Conservation (phyloP, 2,888 invertebrate genomes). For the Melinaea menophilus region DNA sequence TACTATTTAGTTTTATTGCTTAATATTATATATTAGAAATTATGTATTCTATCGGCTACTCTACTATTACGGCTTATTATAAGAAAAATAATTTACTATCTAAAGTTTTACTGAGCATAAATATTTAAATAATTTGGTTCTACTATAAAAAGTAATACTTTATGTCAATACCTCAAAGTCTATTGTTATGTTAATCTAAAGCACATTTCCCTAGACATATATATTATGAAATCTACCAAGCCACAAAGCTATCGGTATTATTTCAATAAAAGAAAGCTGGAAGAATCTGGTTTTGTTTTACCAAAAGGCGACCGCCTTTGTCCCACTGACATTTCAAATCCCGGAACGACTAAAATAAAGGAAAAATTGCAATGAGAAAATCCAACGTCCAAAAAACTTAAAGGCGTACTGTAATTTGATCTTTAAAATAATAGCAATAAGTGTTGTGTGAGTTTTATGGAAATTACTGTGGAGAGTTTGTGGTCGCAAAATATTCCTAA, state of each 20-base stretch:
- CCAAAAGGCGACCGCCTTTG: constrained; percentile 2
- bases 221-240: not conserved
- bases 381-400: not conserved
- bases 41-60: too few species aligned
- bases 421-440: constrained; percentile 5
- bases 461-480: not conserved
- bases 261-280: constrained; percentile 7
- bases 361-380: constrained; percentile 7
- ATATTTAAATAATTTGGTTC: too few species aligned
- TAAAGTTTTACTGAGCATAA: too few species aligned
- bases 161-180: too few species aligned
- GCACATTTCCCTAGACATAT: not conserved
- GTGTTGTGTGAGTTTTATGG: constrained; percentile 3
- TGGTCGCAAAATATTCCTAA: constrained; percentile 4
- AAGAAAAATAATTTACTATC: too few species aligned
- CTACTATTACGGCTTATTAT: too few species aligned
- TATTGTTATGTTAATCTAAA: too few species aligned
- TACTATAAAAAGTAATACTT: too few species aligned
- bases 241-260: not conserved
- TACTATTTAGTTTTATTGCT: too few species aligned
- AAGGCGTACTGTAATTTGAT: not conserved
- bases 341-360: constrained; percentile 13
- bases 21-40: too few species aligned
- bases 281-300: not conserved
- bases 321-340: constrained; percentile 19